Percentiles rank a stretch among this genome's conserved stretches.
Conservation (phyloP, 2,888 invertebrate genomes). For the Drosophila flavopinicola region DNA sequence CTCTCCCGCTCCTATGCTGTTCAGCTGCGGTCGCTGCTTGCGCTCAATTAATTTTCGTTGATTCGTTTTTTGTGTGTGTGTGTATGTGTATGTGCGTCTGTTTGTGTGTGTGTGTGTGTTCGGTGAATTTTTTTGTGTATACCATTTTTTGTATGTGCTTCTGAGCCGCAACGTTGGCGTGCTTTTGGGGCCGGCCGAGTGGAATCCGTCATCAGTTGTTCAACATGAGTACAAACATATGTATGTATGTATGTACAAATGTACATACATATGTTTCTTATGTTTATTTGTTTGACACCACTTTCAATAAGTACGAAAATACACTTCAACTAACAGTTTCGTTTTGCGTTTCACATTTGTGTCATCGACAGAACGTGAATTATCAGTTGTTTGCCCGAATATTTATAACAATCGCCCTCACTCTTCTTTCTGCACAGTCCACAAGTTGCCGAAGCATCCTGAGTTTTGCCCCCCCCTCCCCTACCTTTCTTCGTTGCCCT, state of each 20-base stretch:
- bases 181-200: slow-evolving; percentile 47
- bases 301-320: slow-evolving; percentile 15
- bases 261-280: background rate
- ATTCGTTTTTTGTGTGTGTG: slow-evolving; percentile 69
- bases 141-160: slow-evolving; percentile 76
- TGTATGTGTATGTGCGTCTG: slow-evolving; percentile 27
- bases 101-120: slow-evolving; percentile 22
- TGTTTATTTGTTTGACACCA: slow-evolving; percentile 20
- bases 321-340: background rate
- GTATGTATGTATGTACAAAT: slow-evolving; percentile 3
- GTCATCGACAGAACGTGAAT: background rate
- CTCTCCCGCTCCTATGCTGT: slow-evolving; percentile 47
- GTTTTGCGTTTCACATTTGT: background rate
- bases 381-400: background rate
- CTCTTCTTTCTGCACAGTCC: slow-evolving; percentile 7
- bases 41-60: slow-evolving; percentile 79
- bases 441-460: slow-evolving; percentile 28
- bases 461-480: background rate
- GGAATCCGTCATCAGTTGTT: slow-evolving; percentile 37
- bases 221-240: slow-evolving; percentile 15
- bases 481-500: slow-evolving; percentile 1
- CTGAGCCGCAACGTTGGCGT: slow-evolving; percentile 42
- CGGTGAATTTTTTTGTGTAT: slow-evolving; percentile 79
- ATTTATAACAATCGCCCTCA: background rate
- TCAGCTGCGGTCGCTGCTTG: slow-evolving; percentile 61